Percentiles rank a stretch among this genome's conserved stretches.
Evolutionary conservation across 1,140 invertebrate species (phyloP).

Genomic region (Pemphigus obesinymphae): DNA sequence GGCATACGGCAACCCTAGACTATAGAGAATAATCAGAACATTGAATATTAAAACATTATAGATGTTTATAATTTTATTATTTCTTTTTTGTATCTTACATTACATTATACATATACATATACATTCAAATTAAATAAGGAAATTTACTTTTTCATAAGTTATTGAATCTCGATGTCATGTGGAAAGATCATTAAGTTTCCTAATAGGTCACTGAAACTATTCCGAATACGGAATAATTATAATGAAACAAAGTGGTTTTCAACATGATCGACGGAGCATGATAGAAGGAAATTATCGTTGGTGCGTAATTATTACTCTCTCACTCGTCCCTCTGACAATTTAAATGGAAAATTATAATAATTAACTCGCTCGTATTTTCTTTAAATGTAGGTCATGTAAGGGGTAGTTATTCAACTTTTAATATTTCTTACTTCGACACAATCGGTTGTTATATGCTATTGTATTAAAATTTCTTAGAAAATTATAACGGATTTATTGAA

Average conservation of each 20-base stretch:
- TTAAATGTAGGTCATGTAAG: not conserved
- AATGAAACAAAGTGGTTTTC: constrained; percentile 21
- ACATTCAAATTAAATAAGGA: not conserved
- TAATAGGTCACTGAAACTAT: not conserved
- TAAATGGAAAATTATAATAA: not conserved
- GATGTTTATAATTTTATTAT: no score
- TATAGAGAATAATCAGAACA: no score
- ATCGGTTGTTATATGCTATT: no score
- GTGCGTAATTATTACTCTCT: not conserved
- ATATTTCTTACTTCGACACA: not conserved
- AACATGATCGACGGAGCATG: not conserved
- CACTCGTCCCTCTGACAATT: not conserved
- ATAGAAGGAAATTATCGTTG: constrained; percentile 4
- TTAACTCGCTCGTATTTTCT: not conserved
- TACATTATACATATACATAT: no score
- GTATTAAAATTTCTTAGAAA: not conserved
- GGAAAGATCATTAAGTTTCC: not conserved
- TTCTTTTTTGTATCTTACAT: no score
- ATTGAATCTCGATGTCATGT: not conserved
- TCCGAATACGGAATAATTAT: no score
- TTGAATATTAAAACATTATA: no score
- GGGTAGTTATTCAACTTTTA: not conserved
- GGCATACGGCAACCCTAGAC: no score
- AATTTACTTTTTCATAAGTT: not conserved
- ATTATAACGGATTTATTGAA: no score